Evolutionary conservation across 2,113 vertebrate species (phyloP), one percentile per base, ranked within the genome.

Genomic region (Alouatta palliata): DNA sequence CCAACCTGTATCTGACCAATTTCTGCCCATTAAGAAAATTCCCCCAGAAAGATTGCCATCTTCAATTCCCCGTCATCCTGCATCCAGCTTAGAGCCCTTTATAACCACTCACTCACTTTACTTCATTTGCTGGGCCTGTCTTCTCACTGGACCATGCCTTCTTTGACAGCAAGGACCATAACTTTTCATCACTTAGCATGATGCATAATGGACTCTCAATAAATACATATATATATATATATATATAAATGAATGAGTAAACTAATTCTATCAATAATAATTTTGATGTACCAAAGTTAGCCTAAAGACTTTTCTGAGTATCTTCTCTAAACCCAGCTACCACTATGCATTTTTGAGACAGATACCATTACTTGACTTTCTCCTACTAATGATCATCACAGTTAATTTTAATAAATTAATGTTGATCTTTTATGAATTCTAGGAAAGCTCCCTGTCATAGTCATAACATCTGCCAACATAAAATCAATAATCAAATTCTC

Each of bases 401-500:
- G 11, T 52, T 88, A 92, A 94, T 87, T 80, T 95, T 95, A 90
- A 84, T 76, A 76, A 96, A n/a, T 37, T 92, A 52, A 70, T 68
- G 11, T 27, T 64, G 20, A 96, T 5, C 1, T 35, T 77, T 95
- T 87, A 35, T 82, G n/a, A 11, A 75, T 95, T 71, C 68, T 32
- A 77, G 10, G 14, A 91, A 86, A 79, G 27, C 23, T 77, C 58
- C 45, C 84, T 66, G 73, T 77, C 27, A 47, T 23, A 94, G 73
- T 77, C 27, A 47, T 23, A 94, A 43, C 2, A 47, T 52, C 8
- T 54, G 21, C 23, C 52, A 75, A 45, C 68, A 80, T n/a, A 87
- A 84, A 73, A 83, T 88, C 4, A 76, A 0, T 91, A 5, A 87
- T 35, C 47, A 87, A 81, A 43, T 80, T 27, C 66, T 70, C 40